A percentile compares a stretch with the other conserved stretches of the same genome.
Evolutionary conservation across 2,797 vertebrate species (phyloP).

Genomic region (Lacerta viridis): DNA sequence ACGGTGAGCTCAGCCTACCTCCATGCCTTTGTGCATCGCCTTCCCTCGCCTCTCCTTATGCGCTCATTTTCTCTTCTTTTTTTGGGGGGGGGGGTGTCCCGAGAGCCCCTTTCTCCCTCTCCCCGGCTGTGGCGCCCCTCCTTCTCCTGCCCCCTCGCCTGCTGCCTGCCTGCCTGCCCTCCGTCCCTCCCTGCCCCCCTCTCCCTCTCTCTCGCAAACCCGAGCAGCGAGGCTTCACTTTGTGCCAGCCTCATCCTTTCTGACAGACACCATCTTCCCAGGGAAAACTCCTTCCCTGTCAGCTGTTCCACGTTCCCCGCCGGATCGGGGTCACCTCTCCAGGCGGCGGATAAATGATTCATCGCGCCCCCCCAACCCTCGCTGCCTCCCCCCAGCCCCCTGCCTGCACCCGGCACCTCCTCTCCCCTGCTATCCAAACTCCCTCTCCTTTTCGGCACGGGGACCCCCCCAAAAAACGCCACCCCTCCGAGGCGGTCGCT

Average conservation of each 20-base stretch:
- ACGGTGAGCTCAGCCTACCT: not conserved
- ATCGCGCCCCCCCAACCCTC: not conserved
- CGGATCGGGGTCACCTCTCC: constrained; percentile 3
- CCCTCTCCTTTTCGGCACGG: too few species aligned
- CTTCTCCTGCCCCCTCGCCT: too few species aligned
- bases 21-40: too few species aligned
- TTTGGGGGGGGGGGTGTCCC: too few species aligned
- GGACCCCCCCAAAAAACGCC: too few species aligned
- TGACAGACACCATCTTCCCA: constrained; percentile 28
- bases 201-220: too few species aligned
- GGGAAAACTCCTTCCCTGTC: not conserved
- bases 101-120: too few species aligned
- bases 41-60: not conserved
- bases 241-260: not conserved
- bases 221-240: not conserved
- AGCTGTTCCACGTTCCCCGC: not conserved
- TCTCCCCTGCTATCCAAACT: not conserved
- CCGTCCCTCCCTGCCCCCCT: fast-evolving
- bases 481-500: not conserved
- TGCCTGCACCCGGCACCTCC: too few species aligned
- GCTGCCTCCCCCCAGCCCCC: too few species aligned
- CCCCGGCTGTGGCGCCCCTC: fast-evolving
- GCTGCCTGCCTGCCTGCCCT: too few species aligned
- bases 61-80: not conserved
- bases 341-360: constrained; percentile 1